These are phyloP conservation scores for Zaprionus capensis DNA, from an alignment of 1,140 invertebrate species.

Conservation along the genomic window DNA sequence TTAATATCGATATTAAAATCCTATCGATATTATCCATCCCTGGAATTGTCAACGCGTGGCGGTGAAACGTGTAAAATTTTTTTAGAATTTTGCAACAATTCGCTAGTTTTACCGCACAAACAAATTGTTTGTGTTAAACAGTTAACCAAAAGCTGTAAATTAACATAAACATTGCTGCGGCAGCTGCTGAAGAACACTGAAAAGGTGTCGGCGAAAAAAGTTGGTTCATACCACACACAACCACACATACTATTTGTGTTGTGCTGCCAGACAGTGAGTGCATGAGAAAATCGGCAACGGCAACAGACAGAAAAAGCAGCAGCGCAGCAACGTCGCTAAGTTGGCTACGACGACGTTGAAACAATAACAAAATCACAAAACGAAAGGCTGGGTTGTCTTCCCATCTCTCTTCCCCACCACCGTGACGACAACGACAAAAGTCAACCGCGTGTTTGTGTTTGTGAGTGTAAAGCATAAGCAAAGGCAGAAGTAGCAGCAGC, in stretches of 20 bases:
- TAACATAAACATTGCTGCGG: background rate
- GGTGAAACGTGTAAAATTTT: conserved; percentile 57
- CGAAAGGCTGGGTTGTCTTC: conserved; percentile 27
- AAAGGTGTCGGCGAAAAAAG: conserved; percentile 31
- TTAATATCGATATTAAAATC: conserved; percentile 4
- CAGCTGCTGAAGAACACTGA: conserved; percentile 19
- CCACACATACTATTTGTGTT: conserved; percentile 25
- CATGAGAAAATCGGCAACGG: conserved; percentile 33
- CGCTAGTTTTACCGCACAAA: conserved; percentile 31
- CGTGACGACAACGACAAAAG: conserved; percentile 24
- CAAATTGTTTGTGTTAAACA: conserved; percentile 33
- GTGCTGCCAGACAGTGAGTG: conserved; percentile 48
- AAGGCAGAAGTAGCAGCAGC: conserved; percentile 38
- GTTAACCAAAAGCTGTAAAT: conserved; percentile 3
- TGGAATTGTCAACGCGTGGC: conserved; percentile 53
- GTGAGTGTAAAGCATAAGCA: conserved; percentile 58
- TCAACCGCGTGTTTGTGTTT: conserved; percentile 67
- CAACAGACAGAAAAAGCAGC: conserved; percentile 2
- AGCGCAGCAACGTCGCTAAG: conserved; percentile 25
- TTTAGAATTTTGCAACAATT: conserved; percentile 45
- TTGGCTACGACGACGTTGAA: conserved; percentile 38
- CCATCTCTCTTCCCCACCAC: conserved; percentile 13
- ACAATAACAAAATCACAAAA: conserved; percentile 39
- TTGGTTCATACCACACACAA: conserved; percentile 37
- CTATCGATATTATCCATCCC: conserved; percentile 44